Base-by-base conservation (phyloP, 1,140 invertebrate genomes). In the Ctenoplectra terminalis region DNA sequence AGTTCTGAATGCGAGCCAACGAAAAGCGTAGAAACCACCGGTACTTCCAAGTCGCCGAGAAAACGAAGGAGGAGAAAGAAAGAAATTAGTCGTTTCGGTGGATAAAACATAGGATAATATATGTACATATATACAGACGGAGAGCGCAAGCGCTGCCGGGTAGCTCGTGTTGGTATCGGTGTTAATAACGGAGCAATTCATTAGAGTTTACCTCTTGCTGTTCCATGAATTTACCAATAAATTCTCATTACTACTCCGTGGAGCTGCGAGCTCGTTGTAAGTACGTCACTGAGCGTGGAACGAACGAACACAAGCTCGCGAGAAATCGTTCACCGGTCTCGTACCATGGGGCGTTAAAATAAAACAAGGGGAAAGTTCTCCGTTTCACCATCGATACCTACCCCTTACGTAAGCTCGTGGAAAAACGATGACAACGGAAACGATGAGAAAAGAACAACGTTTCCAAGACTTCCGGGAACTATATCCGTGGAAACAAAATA, bases 181-280 rank as follows among this genome's bases (percentile, higher is more conserved):
- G 77, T 87, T 81, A 81, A 87, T 80, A 86, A 83, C 75, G 15
- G 8, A 82, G 75, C 85, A 61, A 87, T 87, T 87, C 85, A 75
- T 86, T 87, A 80, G 56, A 86, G 58, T 83, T 87, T 72, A 67
- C 73, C 79, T 50, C 72, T 80, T 56, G 64, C 63, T 23, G 66
- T 80, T 87, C 69, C 76, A 72, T 56, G 77, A 87, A 87, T 84
- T 84, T 77, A 26, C 37, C 75, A 29, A 87, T 86, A 86, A 87
- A 83, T 87, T 87, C 71, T 83, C 75, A 71, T 86, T 75, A 72
- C 60, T 17, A 69, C 69, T 73, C 37, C 43, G 46, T 67, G n/a
- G 71, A 72, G 64, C 50, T 48, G 11, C 43, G 37, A 50, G 43
- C 34, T 46, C 15, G 40, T 50, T 17, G 50, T 26, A 79, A 79